These are phyloP conservation scores for Osmerus mordax DNA, from an alignment of 2,113 vertebrate genomes.

Conservation along the genomic window DNA sequence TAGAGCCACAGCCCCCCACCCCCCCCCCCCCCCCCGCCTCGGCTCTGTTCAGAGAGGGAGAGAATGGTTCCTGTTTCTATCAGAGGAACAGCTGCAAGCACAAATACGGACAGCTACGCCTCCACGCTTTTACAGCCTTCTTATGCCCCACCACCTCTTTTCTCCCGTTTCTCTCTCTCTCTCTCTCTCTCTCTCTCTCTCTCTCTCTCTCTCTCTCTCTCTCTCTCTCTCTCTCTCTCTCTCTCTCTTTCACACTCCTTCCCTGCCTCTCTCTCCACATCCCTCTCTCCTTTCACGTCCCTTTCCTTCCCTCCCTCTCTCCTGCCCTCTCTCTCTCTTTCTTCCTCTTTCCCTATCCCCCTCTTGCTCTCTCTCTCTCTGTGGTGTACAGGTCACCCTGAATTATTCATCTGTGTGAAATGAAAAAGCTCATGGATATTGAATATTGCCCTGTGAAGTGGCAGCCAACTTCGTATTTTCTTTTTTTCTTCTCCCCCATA, in stretches of 20 bases:
- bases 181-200: conserved; percentile 23
- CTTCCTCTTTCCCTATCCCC: conserved; percentile 19
- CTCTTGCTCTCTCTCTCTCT: conserved; percentile 42
- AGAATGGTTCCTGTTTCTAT: conserved; percentile 41
- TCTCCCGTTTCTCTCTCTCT: conserved; percentile 17
- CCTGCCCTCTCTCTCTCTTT: not conserved
- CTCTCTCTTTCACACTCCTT: conserved; percentile 26
- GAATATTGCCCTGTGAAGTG: conserved; percentile 68
- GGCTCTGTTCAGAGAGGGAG: conserved; percentile 42
- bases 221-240: not conserved
- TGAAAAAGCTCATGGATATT: conserved; percentile 74
- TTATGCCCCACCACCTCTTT: not conserved
- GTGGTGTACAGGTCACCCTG: conserved; percentile 71
- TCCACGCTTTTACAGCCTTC: conserved; percentile 49
- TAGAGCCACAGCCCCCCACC: conserved; percentile 8
- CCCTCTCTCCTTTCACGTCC: not conserved
- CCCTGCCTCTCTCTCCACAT: not conserved
- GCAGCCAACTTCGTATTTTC: conserved; percentile 59
- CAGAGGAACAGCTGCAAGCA: conserved; percentile 37
- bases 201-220: conserved; percentile 10
- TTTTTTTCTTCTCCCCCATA: conserved; percentile 13
- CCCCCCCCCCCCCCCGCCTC: conserved; percentile 1
- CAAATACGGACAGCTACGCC: conserved; percentile 55
- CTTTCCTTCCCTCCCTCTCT: not conserved
- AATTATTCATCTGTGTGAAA: conserved; percentile 75